Evolutionary conservation across 2,113 vertebrate genomes (phyloP), one percentile per base, ranked within the genome.

Genomic region (Hemiscyllium ocellatum): DNA sequence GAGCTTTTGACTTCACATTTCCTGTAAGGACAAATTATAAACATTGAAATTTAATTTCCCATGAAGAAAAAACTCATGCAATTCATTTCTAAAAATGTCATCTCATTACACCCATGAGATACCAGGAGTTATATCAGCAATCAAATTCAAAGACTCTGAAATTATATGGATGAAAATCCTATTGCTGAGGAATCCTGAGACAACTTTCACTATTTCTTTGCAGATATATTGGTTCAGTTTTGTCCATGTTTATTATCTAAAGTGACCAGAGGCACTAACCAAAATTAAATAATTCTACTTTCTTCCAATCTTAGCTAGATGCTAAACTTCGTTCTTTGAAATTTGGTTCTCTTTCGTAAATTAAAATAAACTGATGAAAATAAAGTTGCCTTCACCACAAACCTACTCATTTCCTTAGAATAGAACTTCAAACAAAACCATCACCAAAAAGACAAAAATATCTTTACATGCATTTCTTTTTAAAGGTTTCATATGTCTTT

Each of bases 11-110:
- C 85, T 87, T 24, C 47, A 87, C 42, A 87, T 87, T 87, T 87
- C 85, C 85, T 87, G 47, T 87, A 42, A 87, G 47, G 85, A 87
- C 24, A 87, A 29, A 52, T 50, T 52, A 87, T 87, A 87, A 87
- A 87, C 24, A 87, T 29, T 87, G 85, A 87, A 87, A 87, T 26
- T 87, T 87, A 52, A 87, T 87, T 87, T 50, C 47, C 85, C 47
- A 87, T 19, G 85, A 87, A 87, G 33, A 80, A 12, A 61, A 72
- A 47, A 52, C 50, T 13, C 85, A 10, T 26, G 3, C 1, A 87
- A 20, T 52, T 52, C 85, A 87, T 52, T 87, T 87, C 19, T 24
- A 12, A 47, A 52, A 52, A 52, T 37, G 78, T 80, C 20, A 42
- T 20, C 50, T 87, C 8, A 22, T 52, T 87, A 17, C 37, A 85